These are phyloP conservation scores for Spea multiplicata DNA, from an alignment of 2,113 vertebrate genomes.

Conservation along the genomic window DNA sequence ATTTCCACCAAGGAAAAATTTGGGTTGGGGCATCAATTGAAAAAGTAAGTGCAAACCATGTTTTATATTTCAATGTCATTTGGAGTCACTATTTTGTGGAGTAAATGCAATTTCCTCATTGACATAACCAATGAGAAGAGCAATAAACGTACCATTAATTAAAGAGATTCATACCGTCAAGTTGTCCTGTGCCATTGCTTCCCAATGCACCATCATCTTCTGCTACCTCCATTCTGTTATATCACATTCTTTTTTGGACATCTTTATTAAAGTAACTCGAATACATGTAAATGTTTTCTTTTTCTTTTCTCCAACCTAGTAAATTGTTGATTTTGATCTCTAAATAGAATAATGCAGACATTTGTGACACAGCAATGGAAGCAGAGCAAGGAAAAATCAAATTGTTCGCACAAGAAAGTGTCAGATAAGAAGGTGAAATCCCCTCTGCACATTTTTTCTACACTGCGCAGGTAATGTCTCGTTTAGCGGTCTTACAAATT, in stretches of 20 bases:
- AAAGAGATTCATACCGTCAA: too few species aligned
- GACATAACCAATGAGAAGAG: too few species aligned
- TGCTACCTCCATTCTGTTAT: too few species aligned
- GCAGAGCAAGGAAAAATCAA: constrained; percentile 82
- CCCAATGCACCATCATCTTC: too few species aligned
- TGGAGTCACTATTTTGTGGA: background rate
- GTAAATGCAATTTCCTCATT: too few species aligned
- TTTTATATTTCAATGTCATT: background rate
- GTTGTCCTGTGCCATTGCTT: too few species aligned
- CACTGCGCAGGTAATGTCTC: constrained; percentile 77
- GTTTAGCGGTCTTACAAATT: background rate
- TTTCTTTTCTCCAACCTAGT: too few species aligned
- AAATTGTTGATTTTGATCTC: constrained; percentile 12
- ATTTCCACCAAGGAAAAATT: constrained; percentile 86
- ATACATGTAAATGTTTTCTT: too few species aligned
- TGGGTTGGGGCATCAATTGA: constrained; percentile 87
- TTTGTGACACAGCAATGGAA: constrained; percentile 91
- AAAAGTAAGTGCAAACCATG: constrained; percentile 68
- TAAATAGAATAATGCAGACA: constrained; percentile 83
- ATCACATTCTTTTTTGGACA: too few species aligned
- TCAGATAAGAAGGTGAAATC: constrained; percentile 86
- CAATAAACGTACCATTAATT: too few species aligned
- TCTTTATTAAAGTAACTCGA: too few species aligned
- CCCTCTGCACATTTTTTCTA: constrained; percentile 88
- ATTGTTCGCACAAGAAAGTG: constrained; percentile 78